Conservation (phyloP, 2,888 invertebrate genomes). For the Melinaea marsaeus region DNA sequence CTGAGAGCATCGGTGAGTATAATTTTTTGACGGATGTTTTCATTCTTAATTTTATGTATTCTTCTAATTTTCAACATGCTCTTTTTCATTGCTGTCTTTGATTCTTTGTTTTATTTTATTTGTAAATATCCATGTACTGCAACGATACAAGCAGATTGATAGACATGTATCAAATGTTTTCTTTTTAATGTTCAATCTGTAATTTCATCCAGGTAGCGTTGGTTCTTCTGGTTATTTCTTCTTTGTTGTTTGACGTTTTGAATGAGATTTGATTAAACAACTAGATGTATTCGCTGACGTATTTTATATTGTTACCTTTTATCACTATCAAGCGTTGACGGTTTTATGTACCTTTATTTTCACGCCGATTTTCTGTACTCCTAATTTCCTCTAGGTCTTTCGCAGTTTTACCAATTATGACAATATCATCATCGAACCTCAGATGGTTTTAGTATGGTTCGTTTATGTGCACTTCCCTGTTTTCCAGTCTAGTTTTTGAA, state of each 20-base stretch:
- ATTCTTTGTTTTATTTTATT: conserved; percentile 15
- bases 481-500: conserved; percentile 1
- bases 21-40: too few relatives aligned
- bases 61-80: conserved; percentile 12
- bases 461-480: conserved; percentile 1
- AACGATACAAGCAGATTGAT: conserved; percentile 23
- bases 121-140: conserved; percentile 25
- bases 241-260: conserved; percentile 10
- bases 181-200: conserved; percentile 16
- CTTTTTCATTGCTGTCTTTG: conserved; percentile 20
- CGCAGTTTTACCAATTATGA: not conserved
- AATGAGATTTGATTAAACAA: conserved; percentile 27
- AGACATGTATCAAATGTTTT: conserved; percentile 19
- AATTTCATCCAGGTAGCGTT: conserved; percentile 24
- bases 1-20: not conserved
- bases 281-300: conserved; percentile 23
- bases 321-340: not conserved
- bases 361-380: conserved; percentile 13
- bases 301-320: conserved; percentile 18
- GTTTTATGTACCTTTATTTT: conserved; percentile 16
- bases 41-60: too few relatives aligned
- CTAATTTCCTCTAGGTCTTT: conserved; percentile 12
- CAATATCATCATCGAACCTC: conserved; percentile 1
- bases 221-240: conserved; percentile 26
- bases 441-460: conserved; percentile 1